Evolutionary conservation across 1,140 invertebrate species (phyloP).

Genomic region (Condylostylus longicornis): DNA sequence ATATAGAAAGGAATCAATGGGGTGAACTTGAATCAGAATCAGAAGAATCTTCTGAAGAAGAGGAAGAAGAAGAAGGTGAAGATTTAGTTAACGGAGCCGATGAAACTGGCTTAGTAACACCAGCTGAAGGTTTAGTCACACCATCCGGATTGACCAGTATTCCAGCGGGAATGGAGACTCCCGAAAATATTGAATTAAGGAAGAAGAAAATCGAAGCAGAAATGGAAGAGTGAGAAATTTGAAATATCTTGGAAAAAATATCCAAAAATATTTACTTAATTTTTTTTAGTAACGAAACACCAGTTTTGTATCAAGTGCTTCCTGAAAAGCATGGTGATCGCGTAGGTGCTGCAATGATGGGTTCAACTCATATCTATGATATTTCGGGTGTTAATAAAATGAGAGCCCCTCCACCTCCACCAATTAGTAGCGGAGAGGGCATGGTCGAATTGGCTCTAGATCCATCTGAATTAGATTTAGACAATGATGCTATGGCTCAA

Average conservation of each 20-base stretch:
- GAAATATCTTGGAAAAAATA: slow-evolving; percentile 1
- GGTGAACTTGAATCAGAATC: slow-evolving; percentile 95
- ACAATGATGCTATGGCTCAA: slow-evolving; percentile 90
- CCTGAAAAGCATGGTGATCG: slow-evolving; percentile 86
- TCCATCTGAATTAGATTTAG: slow-evolving; percentile 92
- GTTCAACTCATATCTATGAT: slow-evolving; percentile 93
- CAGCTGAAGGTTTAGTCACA: slow-evolving; percentile 80
- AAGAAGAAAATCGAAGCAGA: slow-evolving; percentile 95
- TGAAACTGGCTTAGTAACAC: slow-evolving; percentile 57
- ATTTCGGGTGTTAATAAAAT: slow-evolving; percentile 40
- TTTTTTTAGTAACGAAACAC: slow-evolving; percentile 61
- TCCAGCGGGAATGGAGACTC: slow-evolving; percentile 91
- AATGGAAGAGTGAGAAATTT: slow-evolving; percentile 67
- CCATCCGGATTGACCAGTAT: slow-evolving; percentile 91
- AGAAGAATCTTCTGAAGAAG: slow-evolving; percentile 79
- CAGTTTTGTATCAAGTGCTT: slow-evolving; percentile 80
- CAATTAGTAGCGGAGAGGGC: slow-evolving; percentile 39
- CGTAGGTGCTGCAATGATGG: slow-evolving; percentile 94
- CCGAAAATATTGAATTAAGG: slow-evolving; percentile 92
- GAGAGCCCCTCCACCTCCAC: slow-evolving; percentile 21
- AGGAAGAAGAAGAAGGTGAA: slow-evolving; percentile 61
- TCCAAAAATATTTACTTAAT: slow-evolving; percentile 5
- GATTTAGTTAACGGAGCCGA: slow-evolving; percentile 51
- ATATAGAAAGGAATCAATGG: slow-evolving; percentile 87
- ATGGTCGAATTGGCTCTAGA: slow-evolving; percentile 89